Evolutionary conservation across 2,888 invertebrate species (phyloP), one percentile per base, ranked within the genome.

Genomic region (Darwinula stevensoni): DNA sequence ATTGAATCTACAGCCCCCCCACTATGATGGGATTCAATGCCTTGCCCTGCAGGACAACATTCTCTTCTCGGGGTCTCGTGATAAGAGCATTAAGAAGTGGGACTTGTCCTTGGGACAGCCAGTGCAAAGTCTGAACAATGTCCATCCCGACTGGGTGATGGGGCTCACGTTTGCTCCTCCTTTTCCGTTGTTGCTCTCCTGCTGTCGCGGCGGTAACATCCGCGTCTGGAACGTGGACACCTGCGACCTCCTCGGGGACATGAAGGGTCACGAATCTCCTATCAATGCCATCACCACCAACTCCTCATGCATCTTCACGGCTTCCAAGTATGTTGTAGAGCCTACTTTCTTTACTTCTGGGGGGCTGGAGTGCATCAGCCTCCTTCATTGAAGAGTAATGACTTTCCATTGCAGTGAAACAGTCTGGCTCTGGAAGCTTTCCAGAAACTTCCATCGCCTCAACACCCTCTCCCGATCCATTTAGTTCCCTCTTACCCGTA

Each of bases 21-120:
- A 80, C 53, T 80, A 80, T 50, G 80, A 80, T 50, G 80, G 78
- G 16, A 73, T 82, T 33, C 73, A 78, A 47, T 69, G 72, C 28
- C 56, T 80, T 30, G 65, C 69, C 17, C 55, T 71, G 32, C 51
- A 55, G 36, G 67, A 62, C 17, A 57, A 62, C 39, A 59, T 59
- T 12, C 56, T 80, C 14, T 80, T 74, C 58, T 73, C 72, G 44
- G 78, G 75, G 26, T 75, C 75, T 4, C 53, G 80, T 29, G 80
- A 80, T 52, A 69, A 67, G 50, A 71, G 73, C 47, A 68, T 80
- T 48, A 78, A 78, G 53, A 67, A 73, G 42, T 78, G 76, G 76
- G 66, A 67, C 44, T 54, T 76, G 16, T 36, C 43, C 9, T 45
- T 46, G 14, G 48, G 49, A 28, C 42, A 45, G 22, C 43, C 51